Conservation (phyloP, 2,888 invertebrate species). For the Cerastis leucographa region DNA sequence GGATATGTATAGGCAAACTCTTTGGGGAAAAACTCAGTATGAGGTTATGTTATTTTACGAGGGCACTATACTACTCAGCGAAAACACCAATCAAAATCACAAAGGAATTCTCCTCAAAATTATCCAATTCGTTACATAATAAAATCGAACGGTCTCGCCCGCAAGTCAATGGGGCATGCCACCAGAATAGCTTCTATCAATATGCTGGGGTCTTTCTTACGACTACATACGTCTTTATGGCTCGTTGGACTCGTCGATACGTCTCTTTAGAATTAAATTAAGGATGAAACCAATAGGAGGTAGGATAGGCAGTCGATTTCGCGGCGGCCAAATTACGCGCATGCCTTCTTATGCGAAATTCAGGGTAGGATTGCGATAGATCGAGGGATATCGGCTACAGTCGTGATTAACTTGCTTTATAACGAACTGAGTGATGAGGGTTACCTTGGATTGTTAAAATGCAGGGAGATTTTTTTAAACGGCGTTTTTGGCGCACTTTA, state of each 20-base stretch:
- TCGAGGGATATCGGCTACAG: slow-evolving; percentile 60
- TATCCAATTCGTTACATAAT: slow-evolving; percentile 70
- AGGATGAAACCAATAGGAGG: slow-evolving; percentile 84
- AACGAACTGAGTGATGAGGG: slow-evolving; percentile 51
- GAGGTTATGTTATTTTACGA: not conserved
- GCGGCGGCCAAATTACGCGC: slow-evolving; percentile 76
- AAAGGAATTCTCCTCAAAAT: slow-evolving; percentile 63
- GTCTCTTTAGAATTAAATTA: slow-evolving; percentile 88
- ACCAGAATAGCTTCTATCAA: slow-evolving; percentile 83
- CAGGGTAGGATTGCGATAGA: slow-evolving; percentile 57
- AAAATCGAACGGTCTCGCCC: slow-evolving; percentile 75
- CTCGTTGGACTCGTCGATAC: slow-evolving; percentile 81
- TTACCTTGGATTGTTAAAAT: slow-evolving; percentile 18
- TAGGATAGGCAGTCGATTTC: slow-evolving; percentile 74
- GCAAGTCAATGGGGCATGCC: slow-evolving; percentile 80
- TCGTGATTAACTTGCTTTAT: slow-evolving; percentile 62
- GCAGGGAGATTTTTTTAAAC: not conserved
- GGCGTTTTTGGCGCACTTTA: not conserved
- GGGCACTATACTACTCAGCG: not conserved
- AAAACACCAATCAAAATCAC: slow-evolving; percentile 59
- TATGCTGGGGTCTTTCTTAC: slow-evolving; percentile 78
- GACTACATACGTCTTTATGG: slow-evolving; percentile 85
- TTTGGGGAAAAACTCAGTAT: not conserved
- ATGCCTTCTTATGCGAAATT: slow-evolving; percentile 66
- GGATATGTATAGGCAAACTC: not conserved